Percentiles rank a stretch among this genome's conserved stretches.
Conservation (phyloP, 1,140 invertebrate species). For the Aphaenogaster floridana region DNA sequence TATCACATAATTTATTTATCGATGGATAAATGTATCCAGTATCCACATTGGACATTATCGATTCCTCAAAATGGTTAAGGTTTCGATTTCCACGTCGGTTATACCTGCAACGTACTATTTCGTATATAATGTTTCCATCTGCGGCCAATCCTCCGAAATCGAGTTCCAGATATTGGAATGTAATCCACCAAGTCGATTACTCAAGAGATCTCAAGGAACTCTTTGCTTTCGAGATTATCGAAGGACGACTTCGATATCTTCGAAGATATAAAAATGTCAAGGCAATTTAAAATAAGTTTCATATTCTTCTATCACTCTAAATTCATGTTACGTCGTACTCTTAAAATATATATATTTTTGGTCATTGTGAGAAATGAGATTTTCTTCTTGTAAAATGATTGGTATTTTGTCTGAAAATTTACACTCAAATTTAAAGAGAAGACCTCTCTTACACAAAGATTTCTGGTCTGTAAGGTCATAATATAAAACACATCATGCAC, state of each 20-base stretch:
- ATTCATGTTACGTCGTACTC: neutral
- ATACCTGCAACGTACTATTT: neutral
- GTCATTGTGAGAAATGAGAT: neutral
- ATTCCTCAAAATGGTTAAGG: neutral
- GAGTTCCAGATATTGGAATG: conserved; percentile 4
- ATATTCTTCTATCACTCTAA: neutral
- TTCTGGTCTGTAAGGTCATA: neutral
- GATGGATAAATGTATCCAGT: neutral
- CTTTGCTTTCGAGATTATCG: neutral
- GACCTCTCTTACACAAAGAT: neutral
- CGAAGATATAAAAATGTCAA: conserved; percentile 1
- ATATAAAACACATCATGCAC: neutral
- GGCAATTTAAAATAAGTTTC: neutral
- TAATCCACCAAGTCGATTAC: conserved; percentile 7
- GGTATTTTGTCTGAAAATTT: neutral
- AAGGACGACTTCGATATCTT: conserved; percentile 10
- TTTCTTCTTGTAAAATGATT: neutral
- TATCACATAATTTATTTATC: neutral
- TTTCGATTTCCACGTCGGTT: conserved; percentile 32
- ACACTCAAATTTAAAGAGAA: neutral
- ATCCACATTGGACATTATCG: neutral
- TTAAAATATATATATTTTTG: neutral
- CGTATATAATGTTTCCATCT: conserved; percentile 17
- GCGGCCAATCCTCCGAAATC: conserved; percentile 30
- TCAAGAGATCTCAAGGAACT: neutral